A percentile compares a stretch with the other conserved stretches of the same genome.
Conservation (phyloP, 2,797 vertebrate species). For the Cossypha heuglini region DNA sequence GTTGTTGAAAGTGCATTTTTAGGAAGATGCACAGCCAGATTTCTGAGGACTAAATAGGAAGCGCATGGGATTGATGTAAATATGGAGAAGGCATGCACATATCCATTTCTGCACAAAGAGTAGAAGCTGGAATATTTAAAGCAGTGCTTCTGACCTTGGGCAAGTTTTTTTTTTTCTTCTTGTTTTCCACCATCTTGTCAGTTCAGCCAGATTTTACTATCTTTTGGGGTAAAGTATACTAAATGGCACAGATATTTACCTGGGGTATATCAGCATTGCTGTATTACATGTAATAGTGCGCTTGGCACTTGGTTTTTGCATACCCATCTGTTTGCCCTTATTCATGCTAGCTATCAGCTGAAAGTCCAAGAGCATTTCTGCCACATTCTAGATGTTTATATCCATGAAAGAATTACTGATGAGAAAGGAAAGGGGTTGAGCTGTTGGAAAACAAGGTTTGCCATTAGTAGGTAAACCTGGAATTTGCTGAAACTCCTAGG, state of each 20-base stretch:
- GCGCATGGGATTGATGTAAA: background rate
- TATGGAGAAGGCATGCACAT: background rate
- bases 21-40: background rate
- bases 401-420: background rate
- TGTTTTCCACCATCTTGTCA: background rate
- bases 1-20: background rate
- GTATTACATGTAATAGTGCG: background rate
- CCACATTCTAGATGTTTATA: background rate
- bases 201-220: background rate
- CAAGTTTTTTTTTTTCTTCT: background rate
- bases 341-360: background rate
- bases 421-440: background rate
- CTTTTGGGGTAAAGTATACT: background rate
- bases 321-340: background rate
- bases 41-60: background rate
- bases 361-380: background rate
- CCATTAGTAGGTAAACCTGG: background rate
- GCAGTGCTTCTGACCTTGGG: background rate
- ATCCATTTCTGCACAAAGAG: background rate
- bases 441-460: background rate
- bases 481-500: background rate
- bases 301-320: background rate
- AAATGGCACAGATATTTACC: background rate
- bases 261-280: background rate
- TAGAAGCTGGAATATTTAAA: background rate